phyloP scores from a whole-genome alignment of 2,888 invertebrate species.

The Ceriagrion tenellum region DNA sequence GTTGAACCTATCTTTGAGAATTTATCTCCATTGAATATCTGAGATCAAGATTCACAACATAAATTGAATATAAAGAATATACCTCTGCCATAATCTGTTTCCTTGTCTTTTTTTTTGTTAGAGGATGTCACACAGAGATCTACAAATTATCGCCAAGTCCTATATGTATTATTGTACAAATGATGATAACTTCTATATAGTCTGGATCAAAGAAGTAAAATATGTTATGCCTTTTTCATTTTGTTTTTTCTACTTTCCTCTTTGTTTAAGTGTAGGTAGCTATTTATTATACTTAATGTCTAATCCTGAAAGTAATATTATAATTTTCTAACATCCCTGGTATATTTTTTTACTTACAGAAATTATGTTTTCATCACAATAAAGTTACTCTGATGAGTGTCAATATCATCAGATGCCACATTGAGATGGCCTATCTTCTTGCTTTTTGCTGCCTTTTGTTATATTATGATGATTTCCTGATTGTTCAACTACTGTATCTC shows the following conservation, averaged over 20 bases:
- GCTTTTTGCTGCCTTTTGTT: neutral
- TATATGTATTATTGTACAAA: no score
- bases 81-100: no score
- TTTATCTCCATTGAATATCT: no score
- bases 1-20: no score
- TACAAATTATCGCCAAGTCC: no score
- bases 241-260: neutral
- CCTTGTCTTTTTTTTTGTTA: no score
- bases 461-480: neutral
- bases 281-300: neutral
- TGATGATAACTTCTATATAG: neutral
- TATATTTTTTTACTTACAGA: conserved; percentile 30
- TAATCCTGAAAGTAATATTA: neutral
- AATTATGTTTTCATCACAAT: neutral
- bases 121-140: no score
- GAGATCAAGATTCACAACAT: no score
- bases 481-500: neutral
- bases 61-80: no score
- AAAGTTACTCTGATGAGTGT: neutral
- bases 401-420: neutral
- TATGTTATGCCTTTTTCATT: neutral
- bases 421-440: neutral
- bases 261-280: neutral
- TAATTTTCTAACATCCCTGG: neutral
- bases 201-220: neutral